Evolutionary conservation across 2,797 vertebrate genomes (phyloP).

Genomic region (Halcyon leucocephala): DNA sequence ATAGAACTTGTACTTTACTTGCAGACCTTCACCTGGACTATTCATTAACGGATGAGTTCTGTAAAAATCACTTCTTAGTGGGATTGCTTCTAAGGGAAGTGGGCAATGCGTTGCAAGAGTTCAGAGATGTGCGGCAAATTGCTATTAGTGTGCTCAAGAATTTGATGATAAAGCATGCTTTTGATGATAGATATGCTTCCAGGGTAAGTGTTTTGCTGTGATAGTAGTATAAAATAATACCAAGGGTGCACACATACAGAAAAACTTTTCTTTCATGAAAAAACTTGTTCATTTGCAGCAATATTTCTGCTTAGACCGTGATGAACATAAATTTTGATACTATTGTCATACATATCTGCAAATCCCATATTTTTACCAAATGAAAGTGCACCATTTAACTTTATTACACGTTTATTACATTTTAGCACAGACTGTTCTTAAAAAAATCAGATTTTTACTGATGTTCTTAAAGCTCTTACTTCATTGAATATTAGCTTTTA

Average conservation of each 20-base stretch:
- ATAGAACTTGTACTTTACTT: slow-evolving; percentile 10
- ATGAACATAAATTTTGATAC: no score
- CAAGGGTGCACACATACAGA: neutral
- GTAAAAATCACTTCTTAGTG: slow-evolving; percentile 96
- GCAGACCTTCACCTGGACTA: slow-evolving; percentile 97
- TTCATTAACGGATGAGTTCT: slow-evolving; percentile 95
- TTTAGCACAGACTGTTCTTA: neutral
- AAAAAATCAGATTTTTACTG: neutral
- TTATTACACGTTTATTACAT: neutral
- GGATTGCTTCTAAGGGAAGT: slow-evolving; percentile 93
- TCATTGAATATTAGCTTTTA: neutral
- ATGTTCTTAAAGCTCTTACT: neutral
- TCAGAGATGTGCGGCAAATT: slow-evolving; percentile 90
- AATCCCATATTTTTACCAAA: neutral
- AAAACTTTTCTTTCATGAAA: neutral
- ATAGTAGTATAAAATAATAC: neutral
- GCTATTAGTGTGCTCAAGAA: slow-evolving; percentile 93
- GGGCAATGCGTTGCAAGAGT: slow-evolving; percentile 92
- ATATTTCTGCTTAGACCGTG: neutral
- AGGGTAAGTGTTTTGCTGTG: slow-evolving; percentile 81
- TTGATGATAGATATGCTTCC: slow-evolving; percentile 91
- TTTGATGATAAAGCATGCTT: slow-evolving; percentile 96
- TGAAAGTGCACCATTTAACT: neutral
- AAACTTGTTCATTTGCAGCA: neutral
- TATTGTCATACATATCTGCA: neutral